Evolutionary conservation across 2,113 vertebrate genomes (phyloP), one percentile per base, ranked within the genome.

Genomic region (Spea bombifrons): DNA sequence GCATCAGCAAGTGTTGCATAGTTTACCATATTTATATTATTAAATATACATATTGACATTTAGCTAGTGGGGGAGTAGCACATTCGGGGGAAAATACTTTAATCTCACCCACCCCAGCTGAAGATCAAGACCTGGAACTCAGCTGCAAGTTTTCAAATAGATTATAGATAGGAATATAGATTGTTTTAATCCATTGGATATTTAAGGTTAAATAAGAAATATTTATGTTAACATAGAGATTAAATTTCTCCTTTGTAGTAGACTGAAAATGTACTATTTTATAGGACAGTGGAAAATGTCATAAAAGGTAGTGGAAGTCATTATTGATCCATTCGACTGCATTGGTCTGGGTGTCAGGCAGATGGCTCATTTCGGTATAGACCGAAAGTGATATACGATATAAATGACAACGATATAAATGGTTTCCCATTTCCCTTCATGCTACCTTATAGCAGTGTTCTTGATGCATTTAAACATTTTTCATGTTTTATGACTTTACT

Each of bases 281-380:
- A 71, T 13, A 8, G 43, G 76, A 71, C 48, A 66, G 47, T 50
- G 9, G 44, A 59, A 49, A 71, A 66, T 78, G 69, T 66, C 69
- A 72, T 30, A 46, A 5, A 50, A 13, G 50, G 73, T 48, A 65
- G 8, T 53, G 16, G 15, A 66, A 79, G 76, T 73, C 57, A 71
- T 78, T 79, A 73, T 79, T 48, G 70, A 79, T 79, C 70, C 49
- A 79, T 66, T 66, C 16, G 69, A 65, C 43, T 65, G 50, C 44
- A 64, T 43, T 52, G 59, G 15, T 53, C 12, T 48, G 48, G 30
- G n/a, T 55, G 61, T 66, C 61, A 57, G 70, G 61, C 69, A 79
- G 61, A 79, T 47, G 70, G 70, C 44, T 73, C 17, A 53, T 73
- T 66, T 79, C 49, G 43, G 57, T 66, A 70, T 72, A 79, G 73